Evolutionary conservation across 2,888 invertebrate genomes (phyloP), one percentile per base, ranked within the genome.

Genomic region (Eilema depressum): DNA sequence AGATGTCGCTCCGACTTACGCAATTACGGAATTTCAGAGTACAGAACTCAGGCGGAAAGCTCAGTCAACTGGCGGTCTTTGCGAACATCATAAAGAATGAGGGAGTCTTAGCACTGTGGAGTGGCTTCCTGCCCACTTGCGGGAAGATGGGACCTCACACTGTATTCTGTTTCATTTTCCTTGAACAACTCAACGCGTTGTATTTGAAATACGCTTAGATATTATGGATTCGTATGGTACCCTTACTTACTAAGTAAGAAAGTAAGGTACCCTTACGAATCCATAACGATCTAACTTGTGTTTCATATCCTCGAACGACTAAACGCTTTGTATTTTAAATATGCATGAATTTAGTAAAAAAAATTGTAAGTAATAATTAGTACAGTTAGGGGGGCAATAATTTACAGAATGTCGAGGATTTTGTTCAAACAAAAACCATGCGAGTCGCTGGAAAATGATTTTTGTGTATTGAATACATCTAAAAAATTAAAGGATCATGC

Each of bases 81-180:
- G 83, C 88, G 0, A 97, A 96, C 87, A 97, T 99, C 5, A 91
- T 98, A 14, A 96, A 96, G 73, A 97, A 98, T 68, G 99, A 99
- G 94, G 99, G 99, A 0, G 87, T 98, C 1, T 97, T 99, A 81
- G 97, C 98, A 0, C 92, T 99, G 41, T 99, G 99, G 99, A 99
- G 98, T 92, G 99, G 99, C 23, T 98, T 99, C 92, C 97, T 98
- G 8, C 99, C 99, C 0, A 99, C 99, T 86, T 99, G 98, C 90
- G 97, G 97, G 78, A 97, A 99, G 74, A 94, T 99, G 63, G 99
- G 99, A 30, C 99, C 99, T 0, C 99, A 99, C 91, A 99, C 99
- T 0, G 99, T 99, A 1, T 93, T 99, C 28, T 99, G 99, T 0
- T 99, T 99, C 89, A 98, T 99, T 80, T 97, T 99, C 95, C 94